Conservation (phyloP, 2,113 vertebrate genomes). For the human region DNA sequence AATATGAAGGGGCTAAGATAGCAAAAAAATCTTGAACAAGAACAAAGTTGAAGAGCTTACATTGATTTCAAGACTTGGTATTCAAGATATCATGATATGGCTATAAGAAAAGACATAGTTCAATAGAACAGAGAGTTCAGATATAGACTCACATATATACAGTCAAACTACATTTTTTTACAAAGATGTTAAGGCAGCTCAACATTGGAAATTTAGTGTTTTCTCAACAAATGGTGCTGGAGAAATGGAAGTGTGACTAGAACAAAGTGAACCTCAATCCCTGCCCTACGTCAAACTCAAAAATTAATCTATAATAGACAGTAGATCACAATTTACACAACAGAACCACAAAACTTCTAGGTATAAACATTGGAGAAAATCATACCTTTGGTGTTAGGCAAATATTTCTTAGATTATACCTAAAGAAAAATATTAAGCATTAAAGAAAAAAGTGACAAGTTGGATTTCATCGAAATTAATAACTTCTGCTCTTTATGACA, state of each 20-base stretch:
- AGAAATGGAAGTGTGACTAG: neutral
- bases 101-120: neutral
- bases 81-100: neutral
- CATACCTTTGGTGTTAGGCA: neutral
- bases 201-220: neutral
- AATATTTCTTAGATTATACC: neutral
- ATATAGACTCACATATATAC: neutral
- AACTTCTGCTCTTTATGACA: neutral
- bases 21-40: neutral
- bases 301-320: neutral
- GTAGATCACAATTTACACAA: neutral
- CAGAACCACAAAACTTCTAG: neutral
- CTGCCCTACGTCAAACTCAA: neutral
- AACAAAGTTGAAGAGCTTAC: neutral
- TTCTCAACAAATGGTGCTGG: neutral
- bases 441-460: neutral
- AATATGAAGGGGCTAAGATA: neutral
- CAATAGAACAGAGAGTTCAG: neutral
- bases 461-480: neutral
- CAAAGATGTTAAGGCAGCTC: neutral
- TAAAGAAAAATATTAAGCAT: neutral
- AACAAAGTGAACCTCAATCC: neutral
- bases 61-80: neutral
- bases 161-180: neutral
- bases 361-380: neutral